A percentile compares a stretch with the other conserved stretches of the same genome.
Evolutionary conservation across 2,797 vertebrate species (phyloP).

Genomic region (Valencia hispanica): DNA sequence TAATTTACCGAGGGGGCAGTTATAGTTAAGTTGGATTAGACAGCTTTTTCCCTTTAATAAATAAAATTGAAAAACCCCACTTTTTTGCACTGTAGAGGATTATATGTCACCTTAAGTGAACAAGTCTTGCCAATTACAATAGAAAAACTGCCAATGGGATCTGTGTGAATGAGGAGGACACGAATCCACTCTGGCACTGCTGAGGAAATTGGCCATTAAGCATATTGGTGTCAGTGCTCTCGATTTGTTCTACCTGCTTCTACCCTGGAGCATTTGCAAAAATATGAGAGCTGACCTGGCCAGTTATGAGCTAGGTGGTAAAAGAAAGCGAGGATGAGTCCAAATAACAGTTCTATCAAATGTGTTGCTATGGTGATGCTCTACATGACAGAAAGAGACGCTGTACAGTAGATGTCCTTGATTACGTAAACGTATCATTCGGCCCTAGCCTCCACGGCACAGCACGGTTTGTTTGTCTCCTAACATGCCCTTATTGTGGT

Average conservation of each 20-base stretch:
- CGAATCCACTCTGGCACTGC: neutral
- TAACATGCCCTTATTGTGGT: conserved; percentile 79
- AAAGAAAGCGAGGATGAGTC: conserved; percentile 15
- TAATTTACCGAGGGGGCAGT: no score
- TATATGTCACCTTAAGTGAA: conserved; percentile 55
- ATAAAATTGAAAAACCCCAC: neutral
- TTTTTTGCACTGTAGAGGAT: conserved; percentile 22
- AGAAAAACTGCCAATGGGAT: conserved; percentile 32
- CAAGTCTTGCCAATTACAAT: conserved; percentile 45
- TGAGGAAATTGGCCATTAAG: neutral
- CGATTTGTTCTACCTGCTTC: conserved; percentile 12
- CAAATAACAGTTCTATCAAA: conserved; percentile 28
- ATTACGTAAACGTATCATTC: conserved; percentile 76
- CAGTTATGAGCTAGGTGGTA: neutral
- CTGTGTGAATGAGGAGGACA: neutral
- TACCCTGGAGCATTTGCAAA: conserved; percentile 11
- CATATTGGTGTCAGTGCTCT: conserved; percentile 12
- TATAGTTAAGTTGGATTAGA: no score
- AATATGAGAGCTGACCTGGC: conserved; percentile 9
- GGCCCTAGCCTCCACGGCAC: conserved; percentile 64
- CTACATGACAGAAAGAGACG: conserved; percentile 49
- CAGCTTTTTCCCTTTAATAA: neutral
- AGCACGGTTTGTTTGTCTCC: conserved; percentile 74
- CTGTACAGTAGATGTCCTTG: conserved; percentile 77
- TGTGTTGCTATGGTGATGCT: conserved; percentile 61